Evolutionary conservation across 2,888 invertebrate species (phyloP).

Genomic region (Pimpla rufipes): DNA sequence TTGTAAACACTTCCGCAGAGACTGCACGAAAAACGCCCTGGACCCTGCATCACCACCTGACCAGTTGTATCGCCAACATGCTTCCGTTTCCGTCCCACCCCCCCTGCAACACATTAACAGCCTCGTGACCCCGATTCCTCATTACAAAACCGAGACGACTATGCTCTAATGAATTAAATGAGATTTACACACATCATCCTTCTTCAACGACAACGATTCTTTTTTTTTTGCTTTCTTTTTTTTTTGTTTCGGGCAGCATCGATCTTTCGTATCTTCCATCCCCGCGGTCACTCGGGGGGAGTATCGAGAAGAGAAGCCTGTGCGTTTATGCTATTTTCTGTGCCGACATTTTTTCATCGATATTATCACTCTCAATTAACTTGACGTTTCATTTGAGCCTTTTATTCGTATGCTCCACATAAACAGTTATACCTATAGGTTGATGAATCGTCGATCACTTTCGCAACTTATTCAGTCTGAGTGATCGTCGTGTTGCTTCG

Average conservation of each 20-base stretch:
- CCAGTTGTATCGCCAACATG: slow-evolving; percentile 85
- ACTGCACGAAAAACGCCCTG: slow-evolving; percentile 85
- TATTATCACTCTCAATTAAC: background rate
- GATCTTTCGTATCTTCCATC: slow-evolving; percentile 2
- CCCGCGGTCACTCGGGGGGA: slow-evolving; percentile 21
- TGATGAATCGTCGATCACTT: slow-evolving; percentile 34
- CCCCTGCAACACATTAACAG: slow-evolving; percentile 85
- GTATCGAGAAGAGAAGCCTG: slow-evolving; percentile 47
- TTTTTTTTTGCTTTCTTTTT: slow-evolving; percentile 6
- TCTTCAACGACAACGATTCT: slow-evolving; percentile 25
- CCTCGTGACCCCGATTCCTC: slow-evolving; percentile 84
- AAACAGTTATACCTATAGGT: background rate
- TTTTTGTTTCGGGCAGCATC: slow-evolving; percentile 11
- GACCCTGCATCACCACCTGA: slow-evolving; percentile 85
- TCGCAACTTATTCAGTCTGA: slow-evolving; percentile 30
- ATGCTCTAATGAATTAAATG: slow-evolving; percentile 55
- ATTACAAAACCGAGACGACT: slow-evolving; percentile 66
- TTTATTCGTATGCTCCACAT: background rate
- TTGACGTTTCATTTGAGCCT: background rate
- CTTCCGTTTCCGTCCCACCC: slow-evolving; percentile 85
- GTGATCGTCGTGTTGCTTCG: slow-evolving; percentile 50
- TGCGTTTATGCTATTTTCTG: slow-evolving; percentile 39
- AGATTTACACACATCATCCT: slow-evolving; percentile 41
- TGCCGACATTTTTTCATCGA: slow-evolving; percentile 18
- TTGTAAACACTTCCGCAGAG: slow-evolving; percentile 85